Conservation (phyloP, 2,113 vertebrate genomes). For the Nothoprocta pentlandii region DNA sequence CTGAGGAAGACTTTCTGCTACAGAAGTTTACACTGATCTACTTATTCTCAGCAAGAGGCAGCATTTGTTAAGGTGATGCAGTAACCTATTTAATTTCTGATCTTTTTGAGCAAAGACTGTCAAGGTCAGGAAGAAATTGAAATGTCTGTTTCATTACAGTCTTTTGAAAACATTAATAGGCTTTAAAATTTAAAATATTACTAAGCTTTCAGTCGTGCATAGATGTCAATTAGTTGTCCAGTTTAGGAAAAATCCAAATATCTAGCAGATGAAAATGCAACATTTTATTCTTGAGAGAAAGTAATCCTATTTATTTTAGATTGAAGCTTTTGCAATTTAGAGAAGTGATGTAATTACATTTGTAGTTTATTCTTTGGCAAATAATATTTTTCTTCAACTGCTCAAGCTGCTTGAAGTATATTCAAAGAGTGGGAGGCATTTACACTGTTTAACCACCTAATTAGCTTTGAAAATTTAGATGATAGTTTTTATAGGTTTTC, state of each 20-base stretch:
- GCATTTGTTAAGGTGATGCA: neutral
- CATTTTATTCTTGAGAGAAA: neutral
- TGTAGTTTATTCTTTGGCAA: neutral
- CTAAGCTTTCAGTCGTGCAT: neutral
- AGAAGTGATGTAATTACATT: neutral
- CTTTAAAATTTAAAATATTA: neutral
- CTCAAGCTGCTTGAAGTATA: neutral
- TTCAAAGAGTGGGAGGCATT: neutral
- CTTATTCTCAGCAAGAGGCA: neutral
- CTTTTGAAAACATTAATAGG: neutral
- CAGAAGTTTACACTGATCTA: neutral
- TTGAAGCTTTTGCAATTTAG: neutral
- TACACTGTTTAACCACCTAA: neutral
- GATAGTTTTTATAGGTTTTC: neutral
- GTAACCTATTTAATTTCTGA: neutral
- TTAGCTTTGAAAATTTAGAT: neutral
- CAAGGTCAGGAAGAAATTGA: neutral
- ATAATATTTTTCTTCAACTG: neutral
- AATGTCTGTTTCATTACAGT: neutral
- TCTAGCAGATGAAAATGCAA: accelerated
- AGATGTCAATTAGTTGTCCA: neutral
- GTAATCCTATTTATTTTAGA: neutral
- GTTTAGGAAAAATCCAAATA: neutral
- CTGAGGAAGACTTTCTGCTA: neutral
- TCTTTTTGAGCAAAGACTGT: neutral